Evolutionary conservation across 2,113 vertebrate genomes (phyloP).

Genomic region (Arizona elegans): DNA sequence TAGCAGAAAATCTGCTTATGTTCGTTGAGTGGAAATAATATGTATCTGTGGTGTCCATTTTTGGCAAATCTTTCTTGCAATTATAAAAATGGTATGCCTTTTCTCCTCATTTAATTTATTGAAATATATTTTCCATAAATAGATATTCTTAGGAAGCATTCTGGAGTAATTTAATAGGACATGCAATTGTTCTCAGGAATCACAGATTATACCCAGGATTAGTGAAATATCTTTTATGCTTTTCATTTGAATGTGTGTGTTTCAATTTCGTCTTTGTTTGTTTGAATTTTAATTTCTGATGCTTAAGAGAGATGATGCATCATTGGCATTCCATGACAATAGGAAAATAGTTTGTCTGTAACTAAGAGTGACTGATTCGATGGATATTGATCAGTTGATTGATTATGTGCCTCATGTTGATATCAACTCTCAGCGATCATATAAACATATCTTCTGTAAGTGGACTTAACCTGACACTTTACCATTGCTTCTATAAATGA

Average conservation of each 20-base stretch:
- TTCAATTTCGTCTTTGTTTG: neutral
- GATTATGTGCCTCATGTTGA: neutral
- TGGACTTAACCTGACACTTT: neutral
- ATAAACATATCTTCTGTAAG: neutral
- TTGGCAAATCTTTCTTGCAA: slow-evolving; percentile 39
- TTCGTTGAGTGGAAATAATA: slow-evolving; percentile 35
- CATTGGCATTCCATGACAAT: neutral
- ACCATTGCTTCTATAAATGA: neutral
- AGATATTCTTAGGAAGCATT: slow-evolving; percentile 37
- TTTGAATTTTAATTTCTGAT: neutral
- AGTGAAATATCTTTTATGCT: neutral
- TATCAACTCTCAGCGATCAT: neutral
- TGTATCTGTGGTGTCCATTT: slow-evolving; percentile 19
- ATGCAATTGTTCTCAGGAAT: neutral
- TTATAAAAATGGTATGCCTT: slow-evolving; percentile 4
- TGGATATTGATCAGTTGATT: neutral
- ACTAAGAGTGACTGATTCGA: neutral
- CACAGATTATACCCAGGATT: neutral
- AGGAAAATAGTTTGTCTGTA: neutral
- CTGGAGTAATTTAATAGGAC: slow-evolving; percentile 29
- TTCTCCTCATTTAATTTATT: slow-evolving; percentile 51
- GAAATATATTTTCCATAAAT: slow-evolving; percentile 26
- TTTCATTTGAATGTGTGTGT: neutral
- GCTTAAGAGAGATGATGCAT: neutral
- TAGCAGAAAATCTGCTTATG: slow-evolving; percentile 42